These are phyloP conservation scores for Arenaria interpres DNA, from an alignment of 2,113 vertebrate genomes.

Conservation along the genomic window DNA sequence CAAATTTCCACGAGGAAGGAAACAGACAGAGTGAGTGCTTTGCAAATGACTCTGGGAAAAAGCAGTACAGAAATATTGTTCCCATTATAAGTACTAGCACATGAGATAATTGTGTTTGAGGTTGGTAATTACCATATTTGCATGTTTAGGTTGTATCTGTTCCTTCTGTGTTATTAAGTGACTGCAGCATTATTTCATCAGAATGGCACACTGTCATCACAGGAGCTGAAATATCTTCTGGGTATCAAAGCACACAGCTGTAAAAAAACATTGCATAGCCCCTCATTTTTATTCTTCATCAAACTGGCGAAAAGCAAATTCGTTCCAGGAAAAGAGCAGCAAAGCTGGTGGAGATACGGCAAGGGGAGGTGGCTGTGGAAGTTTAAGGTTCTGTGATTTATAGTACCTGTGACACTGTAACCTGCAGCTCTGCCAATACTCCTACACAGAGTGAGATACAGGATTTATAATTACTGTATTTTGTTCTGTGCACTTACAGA, in stretches of 20 bases:
- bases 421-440: neutral
- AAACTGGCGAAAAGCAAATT: neutral
- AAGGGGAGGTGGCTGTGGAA: neutral
- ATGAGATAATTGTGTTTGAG: conserved; percentile 63
- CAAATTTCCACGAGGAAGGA: conserved; percentile 37
- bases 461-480: conserved; percentile 5
- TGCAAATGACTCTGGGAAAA: neutral
- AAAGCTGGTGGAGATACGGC: neutral
- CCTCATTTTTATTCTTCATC: neutral
- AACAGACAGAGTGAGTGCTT: neutral
- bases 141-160: conserved; percentile 39
- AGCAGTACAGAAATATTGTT: conserved; percentile 26
- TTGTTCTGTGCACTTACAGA: neutral
- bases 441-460: neutral
- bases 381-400: neutral
- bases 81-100: conserved; percentile 13
- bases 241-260: neutral
- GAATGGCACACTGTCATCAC: neutral
- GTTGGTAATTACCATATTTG: conserved; percentile 51
- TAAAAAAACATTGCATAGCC: neutral
- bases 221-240: neutral
- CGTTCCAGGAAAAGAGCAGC: neutral
- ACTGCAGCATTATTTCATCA: conserved; percentile 45
- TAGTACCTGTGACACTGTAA: neutral
- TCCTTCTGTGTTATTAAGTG: conserved; percentile 37